phyloP scores from a whole-genome alignment of 35 echinoderm and acorn worm species.

The Nesometra sesokonis region DNA sequence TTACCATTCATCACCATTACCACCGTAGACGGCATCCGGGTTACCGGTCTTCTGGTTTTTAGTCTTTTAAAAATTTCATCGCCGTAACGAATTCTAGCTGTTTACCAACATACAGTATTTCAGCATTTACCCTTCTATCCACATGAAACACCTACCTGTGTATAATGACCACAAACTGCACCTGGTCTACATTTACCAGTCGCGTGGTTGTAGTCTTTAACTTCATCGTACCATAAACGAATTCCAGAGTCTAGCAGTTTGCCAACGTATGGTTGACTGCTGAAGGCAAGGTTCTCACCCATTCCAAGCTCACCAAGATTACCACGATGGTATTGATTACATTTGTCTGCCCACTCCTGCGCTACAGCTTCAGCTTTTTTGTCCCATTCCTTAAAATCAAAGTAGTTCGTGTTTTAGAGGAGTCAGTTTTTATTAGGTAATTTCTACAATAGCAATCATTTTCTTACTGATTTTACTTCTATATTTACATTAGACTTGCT shows the following conservation, averaged over 20 bases:
- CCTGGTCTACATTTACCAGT: not conserved
- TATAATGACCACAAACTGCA: not conserved
- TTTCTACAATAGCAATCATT: too few species aligned
- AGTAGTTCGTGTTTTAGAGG: too few species aligned
- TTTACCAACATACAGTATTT: too few species aligned
- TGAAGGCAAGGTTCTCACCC: not conserved
- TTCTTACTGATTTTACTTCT: too few species aligned
- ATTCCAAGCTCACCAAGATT: not conserved
- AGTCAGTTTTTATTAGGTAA: too few species aligned
- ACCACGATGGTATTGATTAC: not conserved
- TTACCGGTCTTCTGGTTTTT: too few species aligned
- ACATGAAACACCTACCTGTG: not conserved
- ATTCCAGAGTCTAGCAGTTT: not conserved
- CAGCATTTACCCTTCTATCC: too few species aligned
- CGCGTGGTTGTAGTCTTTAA: not conserved
- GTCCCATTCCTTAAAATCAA: not conserved
- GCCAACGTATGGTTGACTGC: not conserved
- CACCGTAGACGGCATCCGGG: too few species aligned
- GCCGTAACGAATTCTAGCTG: too few species aligned
- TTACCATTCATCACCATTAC: too few species aligned
- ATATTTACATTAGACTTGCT: too few species aligned
- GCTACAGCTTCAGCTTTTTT: not conserved
- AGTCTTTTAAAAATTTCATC: too few species aligned
- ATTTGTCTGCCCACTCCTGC: not conserved
- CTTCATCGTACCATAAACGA: not conserved